Evolutionary conservation across 2,888 invertebrate genomes (phyloP).

Genomic region (Campoplex nolae): DNA sequence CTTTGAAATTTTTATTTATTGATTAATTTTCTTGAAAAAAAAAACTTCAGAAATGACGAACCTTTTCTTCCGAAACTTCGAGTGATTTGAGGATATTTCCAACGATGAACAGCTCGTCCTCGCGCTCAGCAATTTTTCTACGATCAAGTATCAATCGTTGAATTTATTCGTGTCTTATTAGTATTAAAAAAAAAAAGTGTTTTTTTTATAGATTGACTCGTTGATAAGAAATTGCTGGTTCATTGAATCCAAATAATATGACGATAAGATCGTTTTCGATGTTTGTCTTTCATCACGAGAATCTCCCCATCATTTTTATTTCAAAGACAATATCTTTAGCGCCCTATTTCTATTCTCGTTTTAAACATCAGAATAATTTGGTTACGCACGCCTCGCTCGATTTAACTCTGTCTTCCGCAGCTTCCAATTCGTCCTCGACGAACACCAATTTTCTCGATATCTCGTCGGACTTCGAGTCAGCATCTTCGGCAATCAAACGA

Average conservation of each 20-base stretch:
- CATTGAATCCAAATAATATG: neutral
- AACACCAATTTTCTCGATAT: conserved; percentile 89
- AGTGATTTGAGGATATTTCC: conserved; percentile 90
- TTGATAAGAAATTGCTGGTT: neutral
- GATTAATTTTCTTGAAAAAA: no score
- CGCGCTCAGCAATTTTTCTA: conserved; percentile 89
- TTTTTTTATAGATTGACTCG: neutral
- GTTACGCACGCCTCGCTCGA: conserved; percentile 86
- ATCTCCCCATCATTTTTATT: neutral
- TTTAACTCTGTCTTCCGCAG: conserved; percentile 89
- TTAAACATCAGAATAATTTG: neutral
- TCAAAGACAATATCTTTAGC: neutral
- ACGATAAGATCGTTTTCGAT: neutral
- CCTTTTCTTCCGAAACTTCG: conserved; percentile 89
- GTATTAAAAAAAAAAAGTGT: neutral
- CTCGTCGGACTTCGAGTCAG: conserved; percentile 90
- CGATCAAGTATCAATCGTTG: conserved; percentile 49
- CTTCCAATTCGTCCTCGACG: conserved; percentile 89
- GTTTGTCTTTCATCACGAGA: neutral
- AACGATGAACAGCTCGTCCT: conserved; percentile 89
- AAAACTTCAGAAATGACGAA: conserved; percentile 73
- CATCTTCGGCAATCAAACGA: conserved; percentile 89
- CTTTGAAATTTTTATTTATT: no score
- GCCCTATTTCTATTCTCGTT: neutral
- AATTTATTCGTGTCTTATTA: neutral